phyloP scores from a whole-genome alignment of 2,888 invertebrate genomes.

The Lepidochrysops patricia region DNA sequence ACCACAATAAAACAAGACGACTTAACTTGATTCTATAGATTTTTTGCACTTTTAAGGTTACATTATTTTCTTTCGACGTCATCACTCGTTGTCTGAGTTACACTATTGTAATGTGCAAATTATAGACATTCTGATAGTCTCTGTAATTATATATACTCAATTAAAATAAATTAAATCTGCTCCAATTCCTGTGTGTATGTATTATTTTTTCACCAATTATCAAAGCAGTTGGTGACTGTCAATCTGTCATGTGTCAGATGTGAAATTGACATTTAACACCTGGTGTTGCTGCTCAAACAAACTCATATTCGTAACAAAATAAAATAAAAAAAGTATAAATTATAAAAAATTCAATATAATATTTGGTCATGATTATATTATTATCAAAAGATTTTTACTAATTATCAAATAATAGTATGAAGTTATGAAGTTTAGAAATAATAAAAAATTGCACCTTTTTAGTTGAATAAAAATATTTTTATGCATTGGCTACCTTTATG shows the following conservation, averaged over 20 bases:
- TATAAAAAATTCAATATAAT: too few relatives aligned
- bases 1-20: conserved; percentile 51
- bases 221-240: not conserved
- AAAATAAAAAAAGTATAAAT: too few relatives aligned
- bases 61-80: conserved; percentile 61
- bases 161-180: conserved; percentile 10
- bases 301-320: not conserved
- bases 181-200: not conserved
- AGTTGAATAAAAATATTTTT: conserved; percentile 28
- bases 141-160: conserved; percentile 35
- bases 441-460: not conserved
- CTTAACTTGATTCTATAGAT: conserved; percentile 55
- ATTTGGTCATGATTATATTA: not conserved
- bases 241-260: not conserved
- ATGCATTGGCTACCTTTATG: conserved; percentile 51
- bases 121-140: conserved; percentile 22
- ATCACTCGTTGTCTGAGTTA: conserved; percentile 45
- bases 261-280: not conserved
- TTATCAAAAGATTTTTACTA: not conserved
- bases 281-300: not conserved
- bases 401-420: too few relatives aligned
- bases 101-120: conserved; percentile 25
- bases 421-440: too few relatives aligned
- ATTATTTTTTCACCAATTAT: conserved; percentile 5
- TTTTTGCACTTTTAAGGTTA: conserved; percentile 66